These are phyloP conservation scores for Fulmarus glacialis DNA, from an alignment of 2,113 vertebrate species.

Conservation along the genomic window DNA sequence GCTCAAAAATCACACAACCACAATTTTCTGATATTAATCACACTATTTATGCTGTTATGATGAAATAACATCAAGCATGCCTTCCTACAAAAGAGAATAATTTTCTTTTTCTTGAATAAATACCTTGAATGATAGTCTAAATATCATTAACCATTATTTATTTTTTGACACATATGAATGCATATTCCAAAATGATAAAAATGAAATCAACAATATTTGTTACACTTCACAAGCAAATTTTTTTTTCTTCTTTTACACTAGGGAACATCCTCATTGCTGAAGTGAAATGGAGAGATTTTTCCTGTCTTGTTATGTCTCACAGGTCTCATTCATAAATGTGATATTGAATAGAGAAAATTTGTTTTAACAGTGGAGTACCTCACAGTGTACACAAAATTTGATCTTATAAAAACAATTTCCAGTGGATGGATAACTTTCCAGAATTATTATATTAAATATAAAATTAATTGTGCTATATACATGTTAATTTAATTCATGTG, in stretches of 20 bases:
- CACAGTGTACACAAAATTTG: neutral
- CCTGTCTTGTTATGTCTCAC: neutral
- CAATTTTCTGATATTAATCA: neutral
- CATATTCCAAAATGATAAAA: neutral
- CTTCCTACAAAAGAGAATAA: neutral
- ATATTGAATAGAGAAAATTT: neutral
- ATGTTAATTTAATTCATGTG: neutral
- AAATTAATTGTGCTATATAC: neutral
- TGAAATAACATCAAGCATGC: neutral
- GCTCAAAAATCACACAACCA: neutral
- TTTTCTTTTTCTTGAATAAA: neutral
- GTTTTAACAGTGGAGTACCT: neutral
- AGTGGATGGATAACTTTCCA: neutral
- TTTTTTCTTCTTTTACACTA: neutral
- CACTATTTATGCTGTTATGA: neutral
- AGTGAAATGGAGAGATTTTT: neutral
- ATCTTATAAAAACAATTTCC: neutral
- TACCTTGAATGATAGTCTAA: neutral
- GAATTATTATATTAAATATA: neutral
- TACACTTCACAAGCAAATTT: neutral
- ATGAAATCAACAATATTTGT: neutral
- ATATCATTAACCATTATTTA: neutral
- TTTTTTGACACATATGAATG: neutral
- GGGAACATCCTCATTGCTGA: neutral
- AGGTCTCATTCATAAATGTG: neutral